phyloP scores from a whole-genome alignment of 2,113 vertebrate genomes.

The Callipepla californica region DNA sequence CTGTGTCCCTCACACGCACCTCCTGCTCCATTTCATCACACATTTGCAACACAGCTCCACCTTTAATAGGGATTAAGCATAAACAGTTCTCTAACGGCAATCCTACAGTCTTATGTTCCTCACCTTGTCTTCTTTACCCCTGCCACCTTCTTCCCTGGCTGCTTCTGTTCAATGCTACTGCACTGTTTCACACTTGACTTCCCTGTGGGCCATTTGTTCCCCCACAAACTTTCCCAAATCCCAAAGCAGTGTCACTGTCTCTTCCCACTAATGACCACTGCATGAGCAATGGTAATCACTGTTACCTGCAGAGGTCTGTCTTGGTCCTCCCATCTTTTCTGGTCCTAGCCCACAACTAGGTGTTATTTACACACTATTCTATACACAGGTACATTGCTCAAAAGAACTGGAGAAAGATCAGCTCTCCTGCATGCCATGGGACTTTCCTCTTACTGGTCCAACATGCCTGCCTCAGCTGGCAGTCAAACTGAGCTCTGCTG shows the following conservation, averaged over 20 bases:
- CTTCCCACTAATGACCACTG: not conserved
- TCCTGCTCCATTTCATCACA: not conserved
- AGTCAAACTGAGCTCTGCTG: not conserved
- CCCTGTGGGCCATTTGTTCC: not conserved
- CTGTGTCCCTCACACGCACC: not conserved
- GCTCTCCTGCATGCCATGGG: rapidly evolving
- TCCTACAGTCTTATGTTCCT: not conserved
- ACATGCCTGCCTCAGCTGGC: not conserved
- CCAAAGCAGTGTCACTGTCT: not conserved
- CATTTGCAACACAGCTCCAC: not conserved
- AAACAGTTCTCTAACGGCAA: not conserved
- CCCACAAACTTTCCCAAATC: not conserved
- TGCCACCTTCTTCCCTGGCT: not conserved
- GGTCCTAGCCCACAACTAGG: not conserved
- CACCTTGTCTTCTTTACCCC: not conserved
- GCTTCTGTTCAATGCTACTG: not conserved
- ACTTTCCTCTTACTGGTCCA: not conserved
- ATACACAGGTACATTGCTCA: not conserved
- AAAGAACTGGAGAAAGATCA: not conserved
- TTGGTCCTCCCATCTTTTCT: not conserved
- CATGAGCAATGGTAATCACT: not conserved
- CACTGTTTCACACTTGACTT: not conserved
- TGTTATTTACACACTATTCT: not conserved
- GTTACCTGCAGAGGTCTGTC: not conserved
- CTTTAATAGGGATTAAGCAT: not conserved